A percentile compares a stretch with the other conserved stretches of the same genome.
Conservation (phyloP, 2,888 invertebrate genomes). For the Linhomoeus sp. region DNA sequence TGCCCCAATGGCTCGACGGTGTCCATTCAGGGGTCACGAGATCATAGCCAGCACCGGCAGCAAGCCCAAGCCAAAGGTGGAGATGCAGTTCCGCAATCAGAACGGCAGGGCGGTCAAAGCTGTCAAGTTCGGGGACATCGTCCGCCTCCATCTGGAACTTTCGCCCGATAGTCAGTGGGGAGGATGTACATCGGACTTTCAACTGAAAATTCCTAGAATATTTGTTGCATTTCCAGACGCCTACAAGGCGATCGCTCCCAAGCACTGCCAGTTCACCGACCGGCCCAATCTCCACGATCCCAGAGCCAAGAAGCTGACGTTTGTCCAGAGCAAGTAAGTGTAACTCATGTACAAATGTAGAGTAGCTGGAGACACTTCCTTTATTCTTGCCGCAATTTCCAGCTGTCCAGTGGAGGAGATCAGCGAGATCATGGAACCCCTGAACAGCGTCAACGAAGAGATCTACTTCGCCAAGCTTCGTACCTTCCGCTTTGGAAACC, state of each 20-base stretch:
- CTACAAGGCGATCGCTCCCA: conserved; percentile 17
- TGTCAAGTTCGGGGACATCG: conserved; percentile 15
- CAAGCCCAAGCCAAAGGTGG: conserved; percentile 17
- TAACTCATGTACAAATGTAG: too few relatives aligned
- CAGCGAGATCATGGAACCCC: conserved; percentile 15
- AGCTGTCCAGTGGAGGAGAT: conserved; percentile 17
- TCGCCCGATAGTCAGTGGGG: conserved; percentile 16
- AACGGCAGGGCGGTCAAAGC: conserved; percentile 13
- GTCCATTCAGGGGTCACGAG: conserved; percentile 9
- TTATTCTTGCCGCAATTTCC: too few relatives aligned
- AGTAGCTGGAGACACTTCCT: too few relatives aligned
- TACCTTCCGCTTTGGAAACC: conserved; percentile 18
- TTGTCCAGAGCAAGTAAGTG: conserved; percentile 18
- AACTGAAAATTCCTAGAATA: too few relatives aligned
- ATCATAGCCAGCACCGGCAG: conserved; percentile 15
- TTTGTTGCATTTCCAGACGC: conserved; percentile 14
- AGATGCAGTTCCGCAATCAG: conserved; percentile 12
- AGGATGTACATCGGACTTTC: too few relatives aligned
- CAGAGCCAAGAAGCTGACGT: conserved; percentile 15
- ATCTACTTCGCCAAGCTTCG: conserved; percentile 19
- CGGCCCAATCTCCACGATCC: conserved; percentile 13
- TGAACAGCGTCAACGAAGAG: conserved; percentile 18
- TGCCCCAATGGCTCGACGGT: too few relatives aligned
- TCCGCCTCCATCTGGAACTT: conserved; percentile 16
- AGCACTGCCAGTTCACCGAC: conserved; percentile 19